Percentiles rank a stretch among this genome's conserved stretches.
Evolutionary conservation across 2,113 vertebrate species (phyloP).

Genomic region (Anser cygnoides): DNA sequence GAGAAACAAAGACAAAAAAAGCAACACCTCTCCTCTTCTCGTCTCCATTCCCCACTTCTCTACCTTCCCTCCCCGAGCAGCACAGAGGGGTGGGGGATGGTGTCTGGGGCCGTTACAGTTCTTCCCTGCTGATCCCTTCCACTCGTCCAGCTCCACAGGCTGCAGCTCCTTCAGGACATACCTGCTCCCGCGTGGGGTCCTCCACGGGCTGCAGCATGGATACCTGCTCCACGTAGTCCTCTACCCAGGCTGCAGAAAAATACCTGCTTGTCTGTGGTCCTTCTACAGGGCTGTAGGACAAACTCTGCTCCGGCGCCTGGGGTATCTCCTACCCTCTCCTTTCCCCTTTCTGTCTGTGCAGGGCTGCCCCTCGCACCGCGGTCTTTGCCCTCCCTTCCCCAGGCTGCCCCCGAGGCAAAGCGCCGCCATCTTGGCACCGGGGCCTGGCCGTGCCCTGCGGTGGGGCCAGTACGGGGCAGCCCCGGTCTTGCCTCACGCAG

Average conservation of each 20-base stretch:
- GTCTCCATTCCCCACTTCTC: background rate
- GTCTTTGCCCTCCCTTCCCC: no score
- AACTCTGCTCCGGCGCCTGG: no score
- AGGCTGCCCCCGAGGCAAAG: no score
- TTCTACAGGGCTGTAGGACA: no score
- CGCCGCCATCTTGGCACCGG: no score
- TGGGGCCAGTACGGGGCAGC: no score
- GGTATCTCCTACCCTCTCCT: no score
- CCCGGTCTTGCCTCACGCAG: no score
- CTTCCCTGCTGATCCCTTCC: background rate
- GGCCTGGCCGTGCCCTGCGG: no score
- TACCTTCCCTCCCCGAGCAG: fast-evolving
- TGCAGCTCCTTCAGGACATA: background rate
- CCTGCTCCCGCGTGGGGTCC: background rate
- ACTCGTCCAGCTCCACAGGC: background rate
- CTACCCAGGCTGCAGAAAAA: background rate
- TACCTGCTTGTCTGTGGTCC: background rate
- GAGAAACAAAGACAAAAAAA: background rate
- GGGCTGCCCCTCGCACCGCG: no score
- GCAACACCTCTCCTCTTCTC: background rate
- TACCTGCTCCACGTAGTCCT: background rate
- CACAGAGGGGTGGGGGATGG: background rate
- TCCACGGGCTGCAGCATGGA: background rate
- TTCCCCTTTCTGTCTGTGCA: no score
- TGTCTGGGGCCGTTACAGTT: background rate